Base-by-base conservation (phyloP, 2,113 vertebrate genomes). In the Oryzias javanicus region DNA sequence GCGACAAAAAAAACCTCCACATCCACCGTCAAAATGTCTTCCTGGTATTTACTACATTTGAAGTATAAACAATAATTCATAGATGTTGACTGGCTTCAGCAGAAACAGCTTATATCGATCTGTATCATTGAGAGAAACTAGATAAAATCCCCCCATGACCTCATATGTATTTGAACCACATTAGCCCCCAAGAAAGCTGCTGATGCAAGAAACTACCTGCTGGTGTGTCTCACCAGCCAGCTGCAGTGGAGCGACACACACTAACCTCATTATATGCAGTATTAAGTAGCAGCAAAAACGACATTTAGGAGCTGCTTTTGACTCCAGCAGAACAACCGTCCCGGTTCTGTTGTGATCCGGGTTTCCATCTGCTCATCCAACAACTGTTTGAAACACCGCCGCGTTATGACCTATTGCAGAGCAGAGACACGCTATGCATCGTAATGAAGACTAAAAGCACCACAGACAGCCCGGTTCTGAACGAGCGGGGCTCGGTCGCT, bases 191-290 rank as follows among this genome's bases (percentile, higher is more conserved):
- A 47, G 70, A 73, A 73, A 79, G 80, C 84, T 74, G 80, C 84
- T 88, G 82, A 86, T 88, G 82, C 75, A 85, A 83, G 86, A 80
- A 80, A 81, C 74, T 82, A 80, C 72, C 82, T 68, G 74, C 76
- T 85, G 60, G 22, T 54, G 42, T 54, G 12, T 67, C 60, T 18
- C 44, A 19, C n/a, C 49, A 64, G 45, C 62, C 64, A 67, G 62
- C 75, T 78, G 78, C 80, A 79, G 76, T 54, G 61, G 65, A 52
- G 58, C 61, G 42, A 55, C 25, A 14, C 55, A 59, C 19, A 24
- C 24, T 55, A 57, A 60, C 63, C 70, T 67, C 51, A 77, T 22
- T 55, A 22, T 51, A 5, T 20, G 35, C 35, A 20, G 8, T 20
- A 56, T 51, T 50, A 18, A n/a, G 16, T 18, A 14, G 35, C 55